A percentile compares a stretch with the other conserved stretches of the same genome.
Conservation (phyloP, 2,797 vertebrate species). For the Mus caroli region DNA sequence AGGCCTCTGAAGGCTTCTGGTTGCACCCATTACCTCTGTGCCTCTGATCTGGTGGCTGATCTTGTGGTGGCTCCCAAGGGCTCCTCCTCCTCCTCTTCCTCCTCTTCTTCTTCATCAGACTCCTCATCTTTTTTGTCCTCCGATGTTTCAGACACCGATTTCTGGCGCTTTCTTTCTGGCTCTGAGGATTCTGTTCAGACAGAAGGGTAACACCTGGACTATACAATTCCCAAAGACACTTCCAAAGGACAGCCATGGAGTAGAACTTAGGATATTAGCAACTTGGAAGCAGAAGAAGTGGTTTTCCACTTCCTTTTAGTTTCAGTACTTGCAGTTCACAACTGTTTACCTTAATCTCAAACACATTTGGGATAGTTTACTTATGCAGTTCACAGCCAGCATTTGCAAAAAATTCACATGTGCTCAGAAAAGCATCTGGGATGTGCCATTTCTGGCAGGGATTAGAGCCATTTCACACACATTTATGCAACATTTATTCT, state of each 20-base stretch:
- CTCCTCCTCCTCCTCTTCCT: conserved; percentile 90
- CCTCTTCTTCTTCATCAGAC: conserved; percentile 89
- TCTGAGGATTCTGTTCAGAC: conserved; percentile 86
- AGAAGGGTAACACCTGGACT: conserved; percentile 85
- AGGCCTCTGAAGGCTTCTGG: not conserved
- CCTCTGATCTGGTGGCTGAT: conserved; percentile 93
- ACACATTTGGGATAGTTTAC: conserved; percentile 88
- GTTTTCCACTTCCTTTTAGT: conserved; percentile 87
- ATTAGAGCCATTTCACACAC: conserved; percentile 87
- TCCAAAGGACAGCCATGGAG: conserved; percentile 73
- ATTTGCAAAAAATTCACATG: conserved; percentile 84
- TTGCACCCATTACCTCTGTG: conserved; percentile 92
- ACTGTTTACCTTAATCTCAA: conserved; percentile 89
- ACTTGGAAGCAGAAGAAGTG: conserved; percentile 80
- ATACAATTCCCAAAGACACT: conserved; percentile 80
- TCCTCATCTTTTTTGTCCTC: conserved; percentile 91
- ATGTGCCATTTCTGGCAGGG: conserved; percentile 88
- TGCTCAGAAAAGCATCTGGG: conserved; percentile 87
- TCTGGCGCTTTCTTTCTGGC: conserved; percentile 89
- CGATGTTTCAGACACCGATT: conserved; percentile 82
- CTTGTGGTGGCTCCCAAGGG: conserved; percentile 94
- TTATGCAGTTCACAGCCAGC: conserved; percentile 86
- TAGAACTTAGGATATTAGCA: conserved; percentile 78
- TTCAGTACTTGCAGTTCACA: conserved; percentile 84
- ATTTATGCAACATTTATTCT: conserved; percentile 87